A percentile compares a stretch with the other conserved stretches of the same genome.
Evolutionary conservation across 30 jellyfish, hydroid and myxozoan species (phyloP).

Genomic region (Hydractinia echinata): DNA sequence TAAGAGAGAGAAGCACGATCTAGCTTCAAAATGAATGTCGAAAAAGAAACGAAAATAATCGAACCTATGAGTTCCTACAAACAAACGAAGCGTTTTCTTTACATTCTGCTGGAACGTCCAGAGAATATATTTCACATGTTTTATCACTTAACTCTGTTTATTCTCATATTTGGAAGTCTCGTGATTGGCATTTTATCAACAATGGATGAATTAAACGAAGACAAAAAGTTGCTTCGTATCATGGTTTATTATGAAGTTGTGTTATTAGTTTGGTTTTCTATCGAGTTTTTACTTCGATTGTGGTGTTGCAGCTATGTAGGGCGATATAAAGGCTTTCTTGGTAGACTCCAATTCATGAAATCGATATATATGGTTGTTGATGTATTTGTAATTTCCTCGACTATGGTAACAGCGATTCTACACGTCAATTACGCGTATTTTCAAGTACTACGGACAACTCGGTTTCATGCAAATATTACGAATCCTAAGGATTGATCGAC

Average conservation of each 20-base stretch:
- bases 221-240: not conserved
- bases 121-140: constrained; percentile 1
- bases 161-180: constrained; percentile 4
- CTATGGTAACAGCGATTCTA: constrained; percentile 15
- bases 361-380: constrained; percentile 64
- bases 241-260: constrained; percentile 26
- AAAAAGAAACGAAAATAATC: not conserved
- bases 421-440: constrained; percentile 22
- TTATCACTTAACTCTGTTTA: not conserved
- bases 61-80: constrained; percentile 1
- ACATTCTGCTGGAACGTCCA: constrained; percentile 22
- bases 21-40: not conserved
- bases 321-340: constrained; percentile 47
- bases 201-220: not conserved
- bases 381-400: constrained; percentile 20
- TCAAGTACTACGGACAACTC: constrained; percentile 12
- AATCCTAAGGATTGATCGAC: constrained; percentile 74
- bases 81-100: not conserved
- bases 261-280: constrained; percentile 1
- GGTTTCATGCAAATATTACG: constrained; percentile 53
- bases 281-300: constrained; percentile 52
- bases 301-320: constrained; percentile 66
- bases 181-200: constrained; percentile 10
- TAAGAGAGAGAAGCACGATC: too few species aligned
- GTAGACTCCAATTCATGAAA: constrained; percentile 44